phyloP scores from a whole-genome alignment of 2,797 vertebrate genomes.

The Prunella strophiata region DNA sequence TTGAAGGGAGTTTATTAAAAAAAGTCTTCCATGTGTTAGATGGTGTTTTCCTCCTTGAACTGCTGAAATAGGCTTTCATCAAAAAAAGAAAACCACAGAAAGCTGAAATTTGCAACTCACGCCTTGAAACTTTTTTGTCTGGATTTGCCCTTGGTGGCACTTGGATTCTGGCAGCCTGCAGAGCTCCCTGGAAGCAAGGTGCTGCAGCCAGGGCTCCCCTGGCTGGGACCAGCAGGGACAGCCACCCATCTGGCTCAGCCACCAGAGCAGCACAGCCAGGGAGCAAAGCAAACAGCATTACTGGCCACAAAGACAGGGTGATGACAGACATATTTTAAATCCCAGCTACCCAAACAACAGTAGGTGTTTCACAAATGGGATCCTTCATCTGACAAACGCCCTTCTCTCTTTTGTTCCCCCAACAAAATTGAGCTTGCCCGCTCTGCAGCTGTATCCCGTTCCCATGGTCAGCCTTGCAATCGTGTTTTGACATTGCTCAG shows the following conservation, averaged over 20 bases:
- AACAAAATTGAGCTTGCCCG: background rate
- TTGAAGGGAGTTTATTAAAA: background rate
- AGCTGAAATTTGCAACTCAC: background rate
- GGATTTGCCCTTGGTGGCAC: background rate
- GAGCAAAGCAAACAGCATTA: background rate
- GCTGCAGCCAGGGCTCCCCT: background rate
- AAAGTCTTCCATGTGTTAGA: background rate
- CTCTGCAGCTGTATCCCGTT: background rate
- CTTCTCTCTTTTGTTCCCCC: background rate
- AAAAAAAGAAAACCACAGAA: background rate
- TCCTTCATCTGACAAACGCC: background rate
- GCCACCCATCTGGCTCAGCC: accelerated
- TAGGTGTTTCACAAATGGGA: slow-evolving; percentile 30
- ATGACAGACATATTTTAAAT: background rate
- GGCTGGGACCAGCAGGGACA: background rate
- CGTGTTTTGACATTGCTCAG: background rate
- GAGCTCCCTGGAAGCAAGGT: background rate
- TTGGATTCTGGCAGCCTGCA: background rate
- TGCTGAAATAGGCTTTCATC: background rate
- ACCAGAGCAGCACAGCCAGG: background rate
- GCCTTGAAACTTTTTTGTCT: background rate
- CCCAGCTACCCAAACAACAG: slow-evolving; percentile 21
- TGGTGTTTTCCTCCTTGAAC: background rate
- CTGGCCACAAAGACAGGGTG: background rate
- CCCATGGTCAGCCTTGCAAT: background rate